Conservation (phyloP, 2,888 invertebrate genomes). For the Drosophila kuntzei region DNA sequence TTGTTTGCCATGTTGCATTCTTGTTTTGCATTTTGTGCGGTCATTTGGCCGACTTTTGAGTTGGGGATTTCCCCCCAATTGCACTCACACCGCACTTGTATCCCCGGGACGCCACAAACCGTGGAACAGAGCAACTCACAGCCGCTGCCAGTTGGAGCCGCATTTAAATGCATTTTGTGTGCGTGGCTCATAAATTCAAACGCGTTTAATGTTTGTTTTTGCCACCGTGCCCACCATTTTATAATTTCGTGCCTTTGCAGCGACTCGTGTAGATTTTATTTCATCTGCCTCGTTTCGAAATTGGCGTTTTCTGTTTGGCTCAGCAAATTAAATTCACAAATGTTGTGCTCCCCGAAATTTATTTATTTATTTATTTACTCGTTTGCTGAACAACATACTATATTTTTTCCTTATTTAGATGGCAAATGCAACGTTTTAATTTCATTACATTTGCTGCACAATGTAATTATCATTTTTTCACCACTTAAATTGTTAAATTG, state of each 20-base stretch:
- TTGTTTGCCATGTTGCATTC: slow-evolving; percentile 44
- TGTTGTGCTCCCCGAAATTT: slow-evolving; percentile 42
- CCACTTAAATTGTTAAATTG: slow-evolving; percentile 55
- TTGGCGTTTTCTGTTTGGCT: slow-evolving; percentile 53
- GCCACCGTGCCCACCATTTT: slow-evolving; percentile 46
- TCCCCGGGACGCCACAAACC: slow-evolving; percentile 42
- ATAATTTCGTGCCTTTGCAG: slow-evolving; percentile 43
- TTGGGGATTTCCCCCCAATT: slow-evolving; percentile 23
- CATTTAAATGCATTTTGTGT: slow-evolving; percentile 80
- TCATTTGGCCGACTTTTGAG: slow-evolving; percentile 65
- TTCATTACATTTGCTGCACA: slow-evolving; percentile 65
- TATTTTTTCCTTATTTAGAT: slow-evolving; percentile 38
- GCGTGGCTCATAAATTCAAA: slow-evolving; percentile 73
- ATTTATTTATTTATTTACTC: slow-evolving; percentile 74
- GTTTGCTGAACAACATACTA: slow-evolving; percentile 27
- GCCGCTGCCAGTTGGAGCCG: slow-evolving; percentile 39
- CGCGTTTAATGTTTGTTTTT: slow-evolving; percentile 77
- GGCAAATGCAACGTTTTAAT: slow-evolving; percentile 72
- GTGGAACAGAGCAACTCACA: slow-evolving; percentile 33
- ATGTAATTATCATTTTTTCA: slow-evolving; percentile 55
- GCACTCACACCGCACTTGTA: slow-evolving; percentile 1
- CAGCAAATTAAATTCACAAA: slow-evolving; percentile 75
- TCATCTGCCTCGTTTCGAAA: slow-evolving; percentile 37
- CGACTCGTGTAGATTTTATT: slow-evolving; percentile 54
- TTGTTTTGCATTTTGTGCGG: slow-evolving; percentile 74